Percentiles rank a stretch among this genome's conserved stretches.
Conservation (phyloP, 2,113 vertebrate species). For the Connochaetes taurinus region DNA sequence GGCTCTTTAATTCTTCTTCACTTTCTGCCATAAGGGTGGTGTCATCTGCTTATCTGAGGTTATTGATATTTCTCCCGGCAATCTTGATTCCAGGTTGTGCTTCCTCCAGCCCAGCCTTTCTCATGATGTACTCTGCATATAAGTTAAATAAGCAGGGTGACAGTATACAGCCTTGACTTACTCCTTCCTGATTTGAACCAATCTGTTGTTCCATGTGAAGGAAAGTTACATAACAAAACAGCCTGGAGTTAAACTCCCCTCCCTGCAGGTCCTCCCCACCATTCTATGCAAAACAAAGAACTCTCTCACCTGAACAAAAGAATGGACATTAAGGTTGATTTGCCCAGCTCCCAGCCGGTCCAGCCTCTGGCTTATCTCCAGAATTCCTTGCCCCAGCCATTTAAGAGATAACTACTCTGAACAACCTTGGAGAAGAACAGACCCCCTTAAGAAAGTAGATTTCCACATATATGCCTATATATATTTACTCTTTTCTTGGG, state of each 20-base stretch:
- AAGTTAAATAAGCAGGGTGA: neutral
- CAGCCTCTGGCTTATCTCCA: neutral
- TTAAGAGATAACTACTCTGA: neutral
- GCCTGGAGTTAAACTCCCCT: neutral
- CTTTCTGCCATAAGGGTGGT: neutral
- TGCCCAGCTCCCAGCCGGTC: neutral
- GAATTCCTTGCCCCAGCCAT: neutral
- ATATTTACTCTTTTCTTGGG: neutral
- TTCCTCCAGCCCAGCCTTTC: neutral
- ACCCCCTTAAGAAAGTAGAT: neutral
- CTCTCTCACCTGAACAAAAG: neutral
- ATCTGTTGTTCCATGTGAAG: neutral
- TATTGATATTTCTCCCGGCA: rapidly evolving
- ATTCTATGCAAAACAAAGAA: neutral
- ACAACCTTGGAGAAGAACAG: neutral
- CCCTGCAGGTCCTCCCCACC: neutral
- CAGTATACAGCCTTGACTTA: neutral
- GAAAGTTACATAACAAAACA: neutral
- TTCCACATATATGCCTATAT: neutral
- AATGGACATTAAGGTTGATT: neutral
- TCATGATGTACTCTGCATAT: neutral
- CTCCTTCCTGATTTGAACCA: neutral
- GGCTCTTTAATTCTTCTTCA: neutral
- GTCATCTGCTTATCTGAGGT: neutral
- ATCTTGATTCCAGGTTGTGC: neutral